Conservation (phyloP, 1,140 invertebrate species). For the Meteorus sp. region DNA sequence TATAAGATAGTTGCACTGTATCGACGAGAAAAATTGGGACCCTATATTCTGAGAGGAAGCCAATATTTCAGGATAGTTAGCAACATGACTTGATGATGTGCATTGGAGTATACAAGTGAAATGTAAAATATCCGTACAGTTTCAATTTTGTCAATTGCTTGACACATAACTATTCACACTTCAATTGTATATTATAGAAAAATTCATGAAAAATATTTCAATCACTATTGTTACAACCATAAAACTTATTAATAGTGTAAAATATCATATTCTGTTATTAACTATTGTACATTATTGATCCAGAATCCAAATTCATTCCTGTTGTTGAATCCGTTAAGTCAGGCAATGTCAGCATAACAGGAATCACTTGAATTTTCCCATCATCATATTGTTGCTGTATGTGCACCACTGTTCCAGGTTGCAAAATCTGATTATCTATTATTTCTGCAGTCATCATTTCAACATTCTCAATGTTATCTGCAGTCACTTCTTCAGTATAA, state of each 20-base stretch:
- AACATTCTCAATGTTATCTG: conserved; percentile 46
- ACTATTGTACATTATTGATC: conserved; percentile 56
- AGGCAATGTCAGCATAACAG: conserved; percentile 52
- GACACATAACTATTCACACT: no score
- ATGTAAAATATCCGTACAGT: no score
- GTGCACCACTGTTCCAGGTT: conserved; percentile 48
- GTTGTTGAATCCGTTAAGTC: conserved; percentile 48
- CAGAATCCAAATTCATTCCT: conserved; percentile 51
- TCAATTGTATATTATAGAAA: no score
- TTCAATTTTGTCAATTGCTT: no score
- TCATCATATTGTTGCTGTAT: conserved; percentile 48
- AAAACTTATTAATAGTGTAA: background rate
- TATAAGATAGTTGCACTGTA: no score
- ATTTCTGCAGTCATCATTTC: conserved; percentile 50
- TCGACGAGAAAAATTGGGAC: no score
- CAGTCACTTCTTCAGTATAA: conserved; percentile 55
- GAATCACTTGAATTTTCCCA: conserved; percentile 55
- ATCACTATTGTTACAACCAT: no score
- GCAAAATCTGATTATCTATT: conserved; percentile 47
- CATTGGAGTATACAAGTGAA: no score
- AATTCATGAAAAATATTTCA: background rate
- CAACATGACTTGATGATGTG: no score
- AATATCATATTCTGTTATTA: conserved; percentile 28
- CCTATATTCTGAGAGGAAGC: no score
- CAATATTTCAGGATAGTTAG: no score